Percentiles rank a stretch among this genome's conserved stretches.
Evolutionary conservation across 2,113 vertebrate species (phyloP).

Genomic region (Petrocephalus microphthalmus): DNA sequence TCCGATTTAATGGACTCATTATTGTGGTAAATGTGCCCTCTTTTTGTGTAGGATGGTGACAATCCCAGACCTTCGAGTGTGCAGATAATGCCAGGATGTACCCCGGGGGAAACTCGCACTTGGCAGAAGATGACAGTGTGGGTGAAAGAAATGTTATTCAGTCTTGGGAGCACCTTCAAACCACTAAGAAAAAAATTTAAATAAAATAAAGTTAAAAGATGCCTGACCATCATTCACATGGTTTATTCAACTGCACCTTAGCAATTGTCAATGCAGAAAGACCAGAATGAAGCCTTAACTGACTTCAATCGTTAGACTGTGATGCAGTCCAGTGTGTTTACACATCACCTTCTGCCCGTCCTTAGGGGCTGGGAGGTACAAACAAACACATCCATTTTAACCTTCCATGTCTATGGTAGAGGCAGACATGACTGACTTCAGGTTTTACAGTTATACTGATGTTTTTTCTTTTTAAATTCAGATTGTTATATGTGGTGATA

Average conservation of each 20-base stretch:
- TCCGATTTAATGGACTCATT: background rate
- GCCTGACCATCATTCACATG: background rate
- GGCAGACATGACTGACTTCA: background rate
- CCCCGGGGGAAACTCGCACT: slow-evolving; percentile 3
- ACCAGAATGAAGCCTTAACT: background rate
- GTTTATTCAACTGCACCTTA: background rate
- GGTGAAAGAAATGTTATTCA: slow-evolving; percentile 10
- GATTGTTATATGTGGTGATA: background rate
- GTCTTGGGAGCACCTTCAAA: slow-evolving; percentile 2
- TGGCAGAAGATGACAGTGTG: background rate
- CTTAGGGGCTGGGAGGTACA: background rate
- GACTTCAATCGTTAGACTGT: slow-evolving; percentile 1
- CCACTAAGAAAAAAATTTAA: background rate
- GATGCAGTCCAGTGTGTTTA: slow-evolving; percentile 11
- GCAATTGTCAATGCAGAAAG: background rate
- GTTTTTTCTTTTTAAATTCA: background rate
- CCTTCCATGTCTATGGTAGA: background rate
- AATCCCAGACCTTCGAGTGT: background rate
- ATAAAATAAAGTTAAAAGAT: background rate
- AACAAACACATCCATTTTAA: background rate
- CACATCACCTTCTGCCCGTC: background rate
- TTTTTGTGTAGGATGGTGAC: background rate
- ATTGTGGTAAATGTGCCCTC: slow-evolving; percentile 8
- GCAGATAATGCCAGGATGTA: background rate
- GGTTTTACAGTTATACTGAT: background rate